Conservation (phyloP, 1,140 invertebrate species). For the Magallana angulata region DNA sequence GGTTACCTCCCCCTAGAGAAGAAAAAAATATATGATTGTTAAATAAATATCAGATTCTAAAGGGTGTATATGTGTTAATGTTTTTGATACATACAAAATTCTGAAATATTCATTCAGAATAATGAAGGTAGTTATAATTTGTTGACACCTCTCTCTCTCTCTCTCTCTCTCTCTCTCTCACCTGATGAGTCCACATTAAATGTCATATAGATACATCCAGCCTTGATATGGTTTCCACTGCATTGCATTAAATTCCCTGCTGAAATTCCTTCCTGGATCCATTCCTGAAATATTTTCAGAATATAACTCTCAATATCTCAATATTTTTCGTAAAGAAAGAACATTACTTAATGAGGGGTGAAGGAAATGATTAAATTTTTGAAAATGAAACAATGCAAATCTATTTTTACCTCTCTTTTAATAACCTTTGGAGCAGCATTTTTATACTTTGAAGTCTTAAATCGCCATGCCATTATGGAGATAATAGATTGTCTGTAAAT, state of each 20-base stretch:
- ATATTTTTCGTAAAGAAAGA: too few relatives aligned
- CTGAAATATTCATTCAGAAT: too few relatives aligned
- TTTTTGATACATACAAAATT: too few relatives aligned
- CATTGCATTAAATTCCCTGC: constrained; percentile 93
- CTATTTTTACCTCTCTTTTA: constrained; percentile 84
- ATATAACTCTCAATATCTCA: too few relatives aligned
- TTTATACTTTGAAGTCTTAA: constrained; percentile 98
- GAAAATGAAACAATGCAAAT: too few relatives aligned
- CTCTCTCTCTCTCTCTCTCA: constrained; percentile 53
- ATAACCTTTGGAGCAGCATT: constrained; percentile 96
- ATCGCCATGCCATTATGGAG: constrained; percentile 86
- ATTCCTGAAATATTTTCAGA: constrained; percentile 81
- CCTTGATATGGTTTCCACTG: constrained; percentile 95
- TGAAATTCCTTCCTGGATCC: constrained; percentile 89
- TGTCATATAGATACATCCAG: constrained; percentile 94
- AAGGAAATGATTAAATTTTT: too few relatives aligned
- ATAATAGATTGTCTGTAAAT: neutral
- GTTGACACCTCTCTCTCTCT: too few relatives aligned
- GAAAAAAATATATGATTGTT: constrained; percentile 53
- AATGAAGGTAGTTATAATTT: too few relatives aligned
- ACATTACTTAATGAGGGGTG: too few relatives aligned
- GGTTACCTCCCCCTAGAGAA: constrained; percentile 86
- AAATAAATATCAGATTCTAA: neutral
- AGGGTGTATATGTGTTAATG: too few relatives aligned
- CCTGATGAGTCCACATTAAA: constrained; percentile 89